Conservation (phyloP, 2,797 vertebrate genomes). For the Clamator glandarius region DNA sequence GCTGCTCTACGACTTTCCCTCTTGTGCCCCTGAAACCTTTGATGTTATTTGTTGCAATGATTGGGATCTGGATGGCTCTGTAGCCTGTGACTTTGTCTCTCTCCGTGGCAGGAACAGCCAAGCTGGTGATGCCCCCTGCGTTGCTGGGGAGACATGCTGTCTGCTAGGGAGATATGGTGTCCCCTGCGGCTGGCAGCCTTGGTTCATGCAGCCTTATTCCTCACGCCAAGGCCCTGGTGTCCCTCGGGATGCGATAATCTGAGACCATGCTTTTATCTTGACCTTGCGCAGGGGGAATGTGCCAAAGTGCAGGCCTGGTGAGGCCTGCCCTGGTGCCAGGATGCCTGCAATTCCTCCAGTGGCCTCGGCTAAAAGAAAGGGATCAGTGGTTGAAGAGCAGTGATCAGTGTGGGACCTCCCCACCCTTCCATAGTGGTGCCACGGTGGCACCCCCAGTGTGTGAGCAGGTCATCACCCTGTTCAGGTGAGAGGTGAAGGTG, state of each 20-base stretch:
- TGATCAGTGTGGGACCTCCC: no score
- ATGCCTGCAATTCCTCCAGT: neutral
- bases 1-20: neutral
- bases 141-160: neutral
- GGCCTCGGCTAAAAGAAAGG: neutral
- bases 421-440: accelerated
- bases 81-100: neutral
- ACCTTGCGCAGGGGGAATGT: neutral
- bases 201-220: neutral
- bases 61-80: neutral
- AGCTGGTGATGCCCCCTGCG: neutral
- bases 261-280: neutral
- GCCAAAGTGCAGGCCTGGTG: neutral
- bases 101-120: neutral
- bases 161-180: neutral
- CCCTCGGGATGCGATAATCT: accelerated
- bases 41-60: neutral
- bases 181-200: neutral
- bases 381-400: neutral
- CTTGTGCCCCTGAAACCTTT: neutral
- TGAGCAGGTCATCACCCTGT: accelerated
- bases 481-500: neutral
- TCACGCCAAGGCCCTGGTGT: neutral
- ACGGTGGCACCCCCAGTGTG: neutral
- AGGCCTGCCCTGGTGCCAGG: accelerated